Evolutionary conservation across 2,888 invertebrate genomes (phyloP).

Genomic region (Onchidella celtica): DNA sequence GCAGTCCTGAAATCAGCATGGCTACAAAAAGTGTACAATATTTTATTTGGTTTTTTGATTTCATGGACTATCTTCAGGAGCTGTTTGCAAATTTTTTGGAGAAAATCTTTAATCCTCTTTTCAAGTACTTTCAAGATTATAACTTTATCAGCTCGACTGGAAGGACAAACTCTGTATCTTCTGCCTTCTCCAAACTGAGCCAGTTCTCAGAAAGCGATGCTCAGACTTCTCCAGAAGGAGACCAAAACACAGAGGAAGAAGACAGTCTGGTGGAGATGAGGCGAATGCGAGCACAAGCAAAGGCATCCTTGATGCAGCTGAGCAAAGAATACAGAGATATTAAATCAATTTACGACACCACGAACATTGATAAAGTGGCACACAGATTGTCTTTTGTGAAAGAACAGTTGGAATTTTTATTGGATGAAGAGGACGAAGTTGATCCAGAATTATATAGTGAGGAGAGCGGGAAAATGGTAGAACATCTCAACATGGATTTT

Average conservation of each 20-base stretch:
- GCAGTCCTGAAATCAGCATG: conserved; percentile 32
- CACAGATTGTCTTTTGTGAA: conserved; percentile 66
- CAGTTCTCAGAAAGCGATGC: conserved; percentile 61
- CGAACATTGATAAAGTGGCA: conserved; percentile 67
- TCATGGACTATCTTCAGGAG: conserved; percentile 66
- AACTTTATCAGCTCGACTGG: conserved; percentile 57
- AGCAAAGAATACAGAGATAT: conserved; percentile 68
- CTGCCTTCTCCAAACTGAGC: conserved; percentile 63
- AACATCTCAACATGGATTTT: conserved; percentile 62
- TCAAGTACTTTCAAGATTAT: conserved; percentile 66
- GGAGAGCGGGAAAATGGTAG: conserved; percentile 65
- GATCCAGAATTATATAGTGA: conserved; percentile 64
- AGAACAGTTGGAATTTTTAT: conserved; percentile 64
- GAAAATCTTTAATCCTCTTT: conserved; percentile 67
- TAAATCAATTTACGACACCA: conserved; percentile 68
- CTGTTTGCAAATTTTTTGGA: conserved; percentile 66
- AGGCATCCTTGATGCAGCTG: conserved; percentile 64
- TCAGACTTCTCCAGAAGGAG: conserved; percentile 55
- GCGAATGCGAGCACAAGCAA: conserved; percentile 61
- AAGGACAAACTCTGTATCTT: conserved; percentile 58
- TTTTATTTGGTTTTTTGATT: conserved; percentile 72
- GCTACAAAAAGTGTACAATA: conserved; percentile 61
- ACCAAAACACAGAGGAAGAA: conserved; percentile 53
- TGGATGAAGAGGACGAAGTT: conserved; percentile 66
- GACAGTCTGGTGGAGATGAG: conserved; percentile 51